Percentiles rank a stretch among this genome's conserved stretches.
Evolutionary conservation across 2,888 invertebrate species (phyloP).

Genomic region (Magallana nippona): DNA sequence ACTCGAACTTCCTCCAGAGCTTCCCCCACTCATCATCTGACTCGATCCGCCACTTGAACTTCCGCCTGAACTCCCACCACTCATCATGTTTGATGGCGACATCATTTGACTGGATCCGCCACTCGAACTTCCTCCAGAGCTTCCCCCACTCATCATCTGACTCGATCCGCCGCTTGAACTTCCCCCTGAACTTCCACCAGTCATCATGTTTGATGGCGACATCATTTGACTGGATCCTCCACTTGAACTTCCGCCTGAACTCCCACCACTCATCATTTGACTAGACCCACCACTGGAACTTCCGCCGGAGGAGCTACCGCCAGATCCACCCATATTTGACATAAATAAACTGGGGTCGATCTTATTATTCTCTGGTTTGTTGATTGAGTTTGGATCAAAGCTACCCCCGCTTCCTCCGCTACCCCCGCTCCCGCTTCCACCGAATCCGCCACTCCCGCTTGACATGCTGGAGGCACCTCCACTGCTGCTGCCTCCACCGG

Average conservation of each 20-base stretch:
- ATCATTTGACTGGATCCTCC: conserved; percentile 20
- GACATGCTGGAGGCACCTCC: conserved; percentile 39
- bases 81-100: conserved; percentile 42
- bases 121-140: conserved; percentile 40
- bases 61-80: conserved; percentile 43
- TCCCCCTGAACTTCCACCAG: conserved; percentile 37
- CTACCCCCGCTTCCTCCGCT: conserved; percentile 46
- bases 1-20: conserved; percentile 42
- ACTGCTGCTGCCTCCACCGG: conserved; percentile 40
- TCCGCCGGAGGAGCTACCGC: conserved; percentile 43
- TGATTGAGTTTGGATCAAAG: conserved; percentile 55
- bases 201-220: conserved; percentile 35
- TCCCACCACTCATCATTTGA: conserved; percentile 7
- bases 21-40: conserved; percentile 45
- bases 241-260: neutral
- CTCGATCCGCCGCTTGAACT: conserved; percentile 46
- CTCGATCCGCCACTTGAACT: conserved; percentile 43
- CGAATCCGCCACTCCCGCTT: conserved; percentile 22
- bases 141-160: conserved; percentile 42
- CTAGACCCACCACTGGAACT: conserved; percentile 41
- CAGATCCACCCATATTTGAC: conserved; percentile 48
- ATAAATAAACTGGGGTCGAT: conserved; percentile 57
- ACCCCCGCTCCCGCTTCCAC: conserved; percentile 45
- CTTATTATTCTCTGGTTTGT: conserved; percentile 57
- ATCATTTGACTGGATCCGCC: conserved; percentile 39